A percentile compares a stretch with the other conserved stretches of the same genome.
Conservation (phyloP, 2,888 invertebrate genomes). For the Dexiosoma caninum region DNA sequence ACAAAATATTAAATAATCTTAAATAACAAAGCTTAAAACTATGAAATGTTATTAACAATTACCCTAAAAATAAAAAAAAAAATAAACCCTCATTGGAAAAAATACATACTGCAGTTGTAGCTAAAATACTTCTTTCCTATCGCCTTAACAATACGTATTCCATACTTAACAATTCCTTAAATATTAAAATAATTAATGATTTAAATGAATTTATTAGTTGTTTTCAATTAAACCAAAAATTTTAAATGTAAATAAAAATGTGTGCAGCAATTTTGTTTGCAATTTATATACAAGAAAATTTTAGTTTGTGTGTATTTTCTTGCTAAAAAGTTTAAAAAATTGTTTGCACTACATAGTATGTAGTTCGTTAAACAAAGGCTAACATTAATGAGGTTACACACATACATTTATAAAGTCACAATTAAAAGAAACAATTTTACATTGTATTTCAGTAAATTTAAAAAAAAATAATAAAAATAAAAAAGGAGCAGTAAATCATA, state of each 20-base stretch:
- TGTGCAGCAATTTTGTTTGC: conserved; percentile 31
- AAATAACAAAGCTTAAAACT: not conserved
- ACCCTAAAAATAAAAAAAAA: not conserved
- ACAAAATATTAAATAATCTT: not conserved
- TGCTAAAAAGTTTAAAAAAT: not conserved
- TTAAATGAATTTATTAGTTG: not conserved
- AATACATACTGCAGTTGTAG: not conserved
- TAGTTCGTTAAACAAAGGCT: not conserved
- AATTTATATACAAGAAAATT: conserved; percentile 29
- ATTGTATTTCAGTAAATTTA: no score
- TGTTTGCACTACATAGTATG: not conserved
- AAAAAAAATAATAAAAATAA: not conserved
- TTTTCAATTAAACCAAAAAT: not conserved
- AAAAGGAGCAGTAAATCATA: no score
- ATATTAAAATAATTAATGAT: not conserved
- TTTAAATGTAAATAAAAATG: not conserved
- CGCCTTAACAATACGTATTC: not conserved
- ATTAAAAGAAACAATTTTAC: not conserved
- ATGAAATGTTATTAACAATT: no score
- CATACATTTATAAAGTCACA: not conserved
- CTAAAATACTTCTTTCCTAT: conserved; percentile 19
- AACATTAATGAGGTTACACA: not conserved
- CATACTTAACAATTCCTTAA: conserved; percentile 2
- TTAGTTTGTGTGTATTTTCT: conserved; percentile 32
- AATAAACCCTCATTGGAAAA: not conserved